Evolutionary conservation across 2,797 vertebrate species (phyloP).

Genomic region (Gorsachius magnificus): DNA sequence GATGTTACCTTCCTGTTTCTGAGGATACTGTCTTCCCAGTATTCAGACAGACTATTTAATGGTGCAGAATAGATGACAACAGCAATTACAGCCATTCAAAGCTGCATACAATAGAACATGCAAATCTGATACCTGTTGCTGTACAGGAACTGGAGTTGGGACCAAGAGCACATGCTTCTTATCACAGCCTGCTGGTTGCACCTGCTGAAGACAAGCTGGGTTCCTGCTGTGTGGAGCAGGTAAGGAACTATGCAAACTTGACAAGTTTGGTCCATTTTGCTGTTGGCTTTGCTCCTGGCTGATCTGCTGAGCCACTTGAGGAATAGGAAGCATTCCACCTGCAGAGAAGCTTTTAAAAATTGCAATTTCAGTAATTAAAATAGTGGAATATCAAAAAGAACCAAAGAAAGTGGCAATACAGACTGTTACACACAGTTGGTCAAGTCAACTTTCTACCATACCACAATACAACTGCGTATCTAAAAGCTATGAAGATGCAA

Average conservation of each 20-base stretch:
- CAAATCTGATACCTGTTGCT: slow-evolving; percentile 55
- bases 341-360: slow-evolving; percentile 20
- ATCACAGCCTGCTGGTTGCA: slow-evolving; percentile 75
- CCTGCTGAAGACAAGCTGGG: slow-evolving; percentile 77
- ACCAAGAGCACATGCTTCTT: slow-evolving; percentile 68
- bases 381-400: not conserved
- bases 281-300: slow-evolving; percentile 88
- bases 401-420: not conserved
- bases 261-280: slow-evolving; percentile 87
- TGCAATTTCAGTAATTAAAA: not conserved
- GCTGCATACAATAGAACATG: not conserved
- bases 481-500: not conserved
- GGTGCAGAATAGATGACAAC: not conserved
- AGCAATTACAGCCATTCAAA: not conserved
- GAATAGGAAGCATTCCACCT: slow-evolving; percentile 87
- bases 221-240: slow-evolving; percentile 77
- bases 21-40: not conserved
- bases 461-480: not conserved
- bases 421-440: not conserved
- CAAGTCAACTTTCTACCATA: not conserved
- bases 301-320: slow-evolving; percentile 81
- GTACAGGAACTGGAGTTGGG: slow-evolving; percentile 60
- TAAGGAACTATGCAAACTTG: slow-evolving; percentile 84
- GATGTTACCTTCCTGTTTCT: not conserved
- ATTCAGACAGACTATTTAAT: not conserved